phyloP scores from a whole-genome alignment of 2,888 invertebrate species.

The Stenichneumon culpator region DNA sequence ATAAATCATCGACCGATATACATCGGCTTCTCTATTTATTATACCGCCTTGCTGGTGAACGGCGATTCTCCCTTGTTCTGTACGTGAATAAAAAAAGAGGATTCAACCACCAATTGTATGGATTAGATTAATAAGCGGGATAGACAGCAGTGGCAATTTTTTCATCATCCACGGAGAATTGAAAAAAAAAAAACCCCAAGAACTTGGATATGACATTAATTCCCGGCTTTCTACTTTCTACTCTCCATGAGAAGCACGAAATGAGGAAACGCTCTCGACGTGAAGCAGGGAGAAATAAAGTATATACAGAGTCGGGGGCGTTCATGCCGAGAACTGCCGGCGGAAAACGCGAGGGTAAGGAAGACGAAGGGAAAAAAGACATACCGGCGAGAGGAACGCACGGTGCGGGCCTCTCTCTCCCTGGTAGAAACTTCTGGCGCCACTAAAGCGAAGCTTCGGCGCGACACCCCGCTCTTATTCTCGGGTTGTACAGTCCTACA shows the following conservation, averaged over 20 bases:
- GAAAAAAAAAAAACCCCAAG: background rate
- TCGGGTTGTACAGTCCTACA: constrained; percentile 18
- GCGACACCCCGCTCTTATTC: constrained; percentile 51
- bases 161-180: constrained; percentile 11
- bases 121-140: constrained; percentile 25
- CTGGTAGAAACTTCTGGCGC: constrained; percentile 55
- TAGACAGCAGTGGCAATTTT: background rate
- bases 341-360: constrained; percentile 51
- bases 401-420: constrained; percentile 33
- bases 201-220: constrained; percentile 10
- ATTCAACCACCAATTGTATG: background rate
- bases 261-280: constrained; percentile 59
- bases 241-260: constrained; percentile 54
- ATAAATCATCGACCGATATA: constrained; percentile 55
- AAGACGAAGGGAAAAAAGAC: background rate
- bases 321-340: constrained; percentile 3
- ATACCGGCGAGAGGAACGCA: constrained; percentile 9
- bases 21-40: constrained; percentile 33
- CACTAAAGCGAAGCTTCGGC: constrained; percentile 36
- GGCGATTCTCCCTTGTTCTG: constrained; percentile 11
- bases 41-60: constrained; percentile 23
- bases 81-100: background rate
- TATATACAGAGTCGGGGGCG: constrained; percentile 43
- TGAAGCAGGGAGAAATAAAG: constrained; percentile 57
- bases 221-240: constrained; percentile 56